Base-by-base conservation (phyloP, 2,797 vertebrate genomes). In the Falco columbarius region DNA sequence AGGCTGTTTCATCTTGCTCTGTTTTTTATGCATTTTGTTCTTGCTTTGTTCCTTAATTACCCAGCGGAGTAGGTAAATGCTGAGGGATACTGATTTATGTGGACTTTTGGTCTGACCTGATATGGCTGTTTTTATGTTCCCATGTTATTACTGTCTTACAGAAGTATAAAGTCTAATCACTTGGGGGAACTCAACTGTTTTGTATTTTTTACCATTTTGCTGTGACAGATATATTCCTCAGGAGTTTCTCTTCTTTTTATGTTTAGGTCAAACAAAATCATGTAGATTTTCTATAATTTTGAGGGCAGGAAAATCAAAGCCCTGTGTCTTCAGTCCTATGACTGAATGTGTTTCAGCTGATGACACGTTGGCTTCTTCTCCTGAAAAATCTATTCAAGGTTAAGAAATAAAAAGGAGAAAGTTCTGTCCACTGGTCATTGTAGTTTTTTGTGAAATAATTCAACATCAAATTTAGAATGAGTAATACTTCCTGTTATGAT, bases 401-500 rank as follows among this genome's bases (percentile, higher is more conserved):
- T 72, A 51, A 62, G 49, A 81, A 89, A 81, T 49, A 62, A 83
- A 74, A 77, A 59, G 32, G 29, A n/a, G 19, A 83, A 92, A 93
- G 58, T 71, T 93, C 61, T 91, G 74, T 82, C 83, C 56, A 54
- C 46, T 83, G 22, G 29, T 83, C 27, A 62, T 76, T 7, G 5
- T 19, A 55, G 2, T 1, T 63, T 75, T 81, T 72, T 29, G 46
- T 72, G 70, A 90, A 70, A 86, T 67, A 91, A 92, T 95, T 94
- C 59, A 59, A 55, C 54, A 81, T 79, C 42, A 72, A 70, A 67
- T 93, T 96, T 86, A 52, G 56, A 90, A 90, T 90, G 86, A 95
- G 71, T 95, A 97, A 95, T n/a, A 46, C 86, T 96, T 98, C 97
- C 98, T 97, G 97, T 98, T 98, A 95, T 97, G 82, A 58, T 75